Conservation (phyloP, 2,113 vertebrate species). For the Daphoenositta chrysoptera region DNA sequence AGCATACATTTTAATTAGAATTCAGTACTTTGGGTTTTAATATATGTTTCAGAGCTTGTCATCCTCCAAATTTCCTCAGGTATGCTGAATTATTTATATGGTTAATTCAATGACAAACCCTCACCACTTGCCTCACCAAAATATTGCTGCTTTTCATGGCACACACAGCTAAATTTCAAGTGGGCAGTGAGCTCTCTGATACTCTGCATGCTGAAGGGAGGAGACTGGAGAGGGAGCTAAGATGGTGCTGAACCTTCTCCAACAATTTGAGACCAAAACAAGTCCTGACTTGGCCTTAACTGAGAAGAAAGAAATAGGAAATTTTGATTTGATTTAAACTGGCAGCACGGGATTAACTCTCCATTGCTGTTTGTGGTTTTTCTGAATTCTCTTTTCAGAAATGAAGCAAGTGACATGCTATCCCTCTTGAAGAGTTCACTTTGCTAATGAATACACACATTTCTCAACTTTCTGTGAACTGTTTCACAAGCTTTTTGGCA, state of each 20-base stretch:
- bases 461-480: constrained; percentile 15
- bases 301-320: constrained; percentile 26
- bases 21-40: constrained; percentile 21
- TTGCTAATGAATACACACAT: constrained; percentile 32
- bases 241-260: not conserved
- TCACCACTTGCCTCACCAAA: not conserved
- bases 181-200: not conserved
- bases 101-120: constrained; percentile 20
- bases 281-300: constrained; percentile 45
- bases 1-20: constrained; percentile 37
- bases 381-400: constrained; percentile 43
- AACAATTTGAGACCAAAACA: constrained; percentile 46
- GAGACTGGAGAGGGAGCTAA: not conserved
- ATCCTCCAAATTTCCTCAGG: constrained; percentile 16
- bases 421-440: constrained; percentile 59
- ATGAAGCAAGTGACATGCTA: constrained; percentile 30
- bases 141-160: not conserved
- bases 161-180: not conserved
- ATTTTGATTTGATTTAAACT: constrained; percentile 66
- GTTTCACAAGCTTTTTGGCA: not conserved
- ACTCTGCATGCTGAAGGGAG: not conserved
- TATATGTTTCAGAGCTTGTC: constrained; percentile 25
- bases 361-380: not conserved
- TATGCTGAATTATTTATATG: constrained; percentile 44
- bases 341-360: constrained; percentile 61